Evolutionary conservation across 1,140 invertebrate species (phyloP).

Genomic region (Formica exsecta): DNA sequence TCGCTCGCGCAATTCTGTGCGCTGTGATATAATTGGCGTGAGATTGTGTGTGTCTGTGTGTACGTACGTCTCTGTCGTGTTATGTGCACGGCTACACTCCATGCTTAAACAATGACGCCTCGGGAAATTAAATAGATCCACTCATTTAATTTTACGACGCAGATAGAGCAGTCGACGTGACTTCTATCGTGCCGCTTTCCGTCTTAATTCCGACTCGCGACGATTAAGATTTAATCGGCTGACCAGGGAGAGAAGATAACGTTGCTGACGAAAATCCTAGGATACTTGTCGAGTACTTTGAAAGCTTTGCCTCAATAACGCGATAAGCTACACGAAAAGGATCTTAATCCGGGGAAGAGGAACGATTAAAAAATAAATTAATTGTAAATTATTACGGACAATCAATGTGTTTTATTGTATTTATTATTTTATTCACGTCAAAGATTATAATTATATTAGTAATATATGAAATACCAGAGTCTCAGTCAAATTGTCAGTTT

Average conservation of each 20-base stretch:
- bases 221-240: constrained; percentile 27
- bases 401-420: no score
- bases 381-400: not conserved
- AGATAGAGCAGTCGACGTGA: not conserved
- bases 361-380: no score
- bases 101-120: constrained; percentile 23
- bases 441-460: not conserved
- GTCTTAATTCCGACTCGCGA: constrained; percentile 4
- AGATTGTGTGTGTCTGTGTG: not conserved
- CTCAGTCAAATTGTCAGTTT: no score
- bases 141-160: constrained; percentile 27
- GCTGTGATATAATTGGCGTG: constrained; percentile 3
- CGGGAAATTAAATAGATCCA: constrained; percentile 46
- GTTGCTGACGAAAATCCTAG: not conserved
- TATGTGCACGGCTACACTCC: not conserved
- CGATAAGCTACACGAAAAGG: not conserved
- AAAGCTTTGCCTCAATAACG: not conserved
- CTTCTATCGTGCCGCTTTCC: constrained; percentile 15
- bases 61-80: not conserved
- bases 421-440: no score
- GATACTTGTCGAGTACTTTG: not conserved
- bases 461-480: not conserved
- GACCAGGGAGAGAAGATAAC: not conserved
- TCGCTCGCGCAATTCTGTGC: not conserved
- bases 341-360: not conserved